These are phyloP conservation scores for Ibidorhyncha struthersii DNA, from an alignment of 2,113 vertebrate genomes.

Conservation along the genomic window DNA sequence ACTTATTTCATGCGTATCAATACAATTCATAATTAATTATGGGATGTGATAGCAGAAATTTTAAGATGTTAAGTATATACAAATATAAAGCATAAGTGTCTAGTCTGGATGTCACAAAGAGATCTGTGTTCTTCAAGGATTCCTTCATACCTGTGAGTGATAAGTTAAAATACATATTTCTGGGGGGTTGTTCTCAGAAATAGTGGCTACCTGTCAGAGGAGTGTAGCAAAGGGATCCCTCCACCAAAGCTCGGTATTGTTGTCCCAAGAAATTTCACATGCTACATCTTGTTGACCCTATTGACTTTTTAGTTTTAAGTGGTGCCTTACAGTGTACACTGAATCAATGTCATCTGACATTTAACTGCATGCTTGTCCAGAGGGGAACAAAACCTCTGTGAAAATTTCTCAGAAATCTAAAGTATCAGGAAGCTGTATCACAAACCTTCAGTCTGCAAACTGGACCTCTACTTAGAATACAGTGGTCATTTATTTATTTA, in stretches of 20 bases:
- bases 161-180: not conserved
- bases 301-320: not conserved
- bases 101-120: not conserved
- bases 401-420: not conserved
- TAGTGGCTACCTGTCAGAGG: not conserved
- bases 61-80: not conserved
- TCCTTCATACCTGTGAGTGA: not conserved
- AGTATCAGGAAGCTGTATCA: not conserved
- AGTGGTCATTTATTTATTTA: not conserved
- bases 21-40: not conserved
- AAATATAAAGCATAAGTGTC: not conserved
- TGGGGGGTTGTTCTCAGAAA: not conserved
- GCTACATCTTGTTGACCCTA: fast-evolving
- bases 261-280: not conserved
- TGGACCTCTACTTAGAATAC: not conserved
- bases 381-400: not conserved
- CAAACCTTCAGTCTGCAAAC: not conserved
- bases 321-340: fast-evolving
- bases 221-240: not conserved
- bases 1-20: not conserved
- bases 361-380: not conserved
- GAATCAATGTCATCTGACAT: not conserved
- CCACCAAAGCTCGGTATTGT: not conserved
- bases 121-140: not conserved
- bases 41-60: not conserved